Conservation (phyloP, 2,113 vertebrate genomes). For the Spea bombifrons region DNA sequence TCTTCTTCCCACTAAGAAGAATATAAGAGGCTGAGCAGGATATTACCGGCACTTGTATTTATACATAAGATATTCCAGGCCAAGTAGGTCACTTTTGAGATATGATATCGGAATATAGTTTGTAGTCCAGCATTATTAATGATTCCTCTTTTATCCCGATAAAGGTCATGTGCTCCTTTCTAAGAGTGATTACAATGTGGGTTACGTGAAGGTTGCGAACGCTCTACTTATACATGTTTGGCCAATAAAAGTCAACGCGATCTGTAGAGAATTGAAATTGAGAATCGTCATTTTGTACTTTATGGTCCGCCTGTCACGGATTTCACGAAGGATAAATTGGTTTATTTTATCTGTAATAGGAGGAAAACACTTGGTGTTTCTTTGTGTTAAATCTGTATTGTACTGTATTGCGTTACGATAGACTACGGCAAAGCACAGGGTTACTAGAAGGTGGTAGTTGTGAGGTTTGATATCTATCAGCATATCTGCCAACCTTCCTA, state of each 20-base stretch:
- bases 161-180: constrained; percentile 17
- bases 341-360: constrained; percentile 32
- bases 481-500: too few relatives aligned
- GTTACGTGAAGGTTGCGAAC: constrained; percentile 5
- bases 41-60: background rate
- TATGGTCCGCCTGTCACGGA: constrained; percentile 19
- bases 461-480: background rate
- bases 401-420: background rate
- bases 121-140: constrained; percentile 5
- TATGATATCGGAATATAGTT: constrained; percentile 3
- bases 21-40: too few relatives aligned
- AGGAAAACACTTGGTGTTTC: constrained; percentile 2
- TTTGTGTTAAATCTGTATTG: background rate
- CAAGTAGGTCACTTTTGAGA: constrained; percentile 21
- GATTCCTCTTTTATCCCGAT: constrained; percentile 18
- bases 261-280: constrained; percentile 16
- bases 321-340: constrained; percentile 22
- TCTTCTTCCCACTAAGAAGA: too few relatives aligned
- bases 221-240: background rate
- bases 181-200: constrained; percentile 11
- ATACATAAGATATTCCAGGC: constrained; percentile 31
- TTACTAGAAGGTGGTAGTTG: background rate
- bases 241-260: constrained; percentile 17
- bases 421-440: background rate
- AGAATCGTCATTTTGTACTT: constrained; percentile 1